These are phyloP conservation scores for Rhinoptilus africanus DNA, from an alignment of 2,113 vertebrate genomes.

Conservation along the genomic window DNA sequence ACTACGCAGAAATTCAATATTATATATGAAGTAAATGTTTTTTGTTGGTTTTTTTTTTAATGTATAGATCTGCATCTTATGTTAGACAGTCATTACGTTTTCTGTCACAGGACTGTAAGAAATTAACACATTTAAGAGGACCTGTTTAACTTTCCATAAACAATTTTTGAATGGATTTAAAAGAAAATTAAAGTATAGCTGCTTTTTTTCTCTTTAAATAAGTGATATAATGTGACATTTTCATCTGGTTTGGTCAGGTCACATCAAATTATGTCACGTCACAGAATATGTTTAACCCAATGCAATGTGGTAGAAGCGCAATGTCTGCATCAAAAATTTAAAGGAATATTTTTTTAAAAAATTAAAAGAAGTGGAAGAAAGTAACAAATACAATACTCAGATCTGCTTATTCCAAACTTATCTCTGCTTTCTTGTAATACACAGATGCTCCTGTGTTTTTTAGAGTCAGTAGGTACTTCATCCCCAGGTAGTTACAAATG, in stretches of 20 bases:
- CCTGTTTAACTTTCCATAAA: background rate
- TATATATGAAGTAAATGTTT: background rate
- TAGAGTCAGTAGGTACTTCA: background rate
- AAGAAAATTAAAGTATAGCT: background rate
- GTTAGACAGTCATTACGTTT: background rate
- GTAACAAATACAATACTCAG: background rate
- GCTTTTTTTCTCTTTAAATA: background rate
- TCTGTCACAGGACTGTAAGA: background rate
- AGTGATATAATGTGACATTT: background rate
- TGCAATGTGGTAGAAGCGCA: background rate
- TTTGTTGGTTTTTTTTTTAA: background rate
- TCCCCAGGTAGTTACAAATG: background rate
- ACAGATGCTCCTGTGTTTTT: background rate
- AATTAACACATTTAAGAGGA: background rate
- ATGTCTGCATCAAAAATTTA: background rate
- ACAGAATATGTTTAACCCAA: background rate
- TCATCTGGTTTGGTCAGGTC: conserved; percentile 19
- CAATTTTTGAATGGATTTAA: background rate
- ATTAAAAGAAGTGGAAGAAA: background rate
- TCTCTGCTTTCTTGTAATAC: background rate
- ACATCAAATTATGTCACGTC: conserved; percentile 13
- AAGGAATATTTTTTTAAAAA: background rate
- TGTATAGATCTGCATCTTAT: background rate
- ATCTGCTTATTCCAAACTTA: background rate
- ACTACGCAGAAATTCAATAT: background rate